Percentiles rank a stretch among this genome's conserved stretches.
Conservation (phyloP, 2,797 vertebrate species). For the Enteromius thamalakanensis region DNA sequence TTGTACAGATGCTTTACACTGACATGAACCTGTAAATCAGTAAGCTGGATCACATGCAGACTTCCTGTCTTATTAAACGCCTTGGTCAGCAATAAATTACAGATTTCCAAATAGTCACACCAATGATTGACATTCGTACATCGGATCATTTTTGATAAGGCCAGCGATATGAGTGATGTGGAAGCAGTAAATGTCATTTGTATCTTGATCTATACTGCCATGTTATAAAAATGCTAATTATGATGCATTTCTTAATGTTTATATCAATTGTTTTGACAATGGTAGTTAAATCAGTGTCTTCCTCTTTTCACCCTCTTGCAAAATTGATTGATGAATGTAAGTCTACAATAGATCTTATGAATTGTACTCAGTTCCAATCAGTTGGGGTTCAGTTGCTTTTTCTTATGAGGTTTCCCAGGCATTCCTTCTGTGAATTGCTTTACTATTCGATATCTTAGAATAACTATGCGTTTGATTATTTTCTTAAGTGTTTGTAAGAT, state of each 20-base stretch:
- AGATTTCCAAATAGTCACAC: slow-evolving; percentile 38
- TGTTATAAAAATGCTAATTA: slow-evolving; percentile 17
- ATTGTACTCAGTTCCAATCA: neutral
- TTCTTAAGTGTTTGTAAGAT: slow-evolving; percentile 5
- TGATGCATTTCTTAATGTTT: slow-evolving; percentile 20
- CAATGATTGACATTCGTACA: slow-evolving; percentile 20
- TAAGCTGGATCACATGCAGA: neutral
- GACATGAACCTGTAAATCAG: neutral
- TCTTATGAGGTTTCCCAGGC: neutral
- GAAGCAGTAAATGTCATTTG: slow-evolving; percentile 12
- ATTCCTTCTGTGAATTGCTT: slow-evolving; percentile 31
- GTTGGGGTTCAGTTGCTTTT: slow-evolving; percentile 21
- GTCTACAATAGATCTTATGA: slow-evolving; percentile 25
- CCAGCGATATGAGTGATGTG: neutral
- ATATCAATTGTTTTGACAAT: slow-evolving; percentile 33
- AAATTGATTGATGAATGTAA: slow-evolving; percentile 60
- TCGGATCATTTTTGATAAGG: slow-evolving; percentile 4
- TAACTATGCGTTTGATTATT: slow-evolving; percentile 25
- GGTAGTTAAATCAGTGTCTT: slow-evolving; percentile 55
- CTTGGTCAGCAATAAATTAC: slow-evolving; percentile 53
- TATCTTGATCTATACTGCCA: slow-evolving; percentile 32
- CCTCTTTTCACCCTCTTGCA: slow-evolving; percentile 41
- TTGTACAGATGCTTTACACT: slow-evolving; percentile 20
- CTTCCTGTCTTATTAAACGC: slow-evolving; percentile 36
- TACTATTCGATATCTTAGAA: neutral